A percentile compares a stretch with the other conserved stretches of the same genome.
Conservation (phyloP, 2,113 vertebrate genomes). For the Myiozetetes cayanensis region DNA sequence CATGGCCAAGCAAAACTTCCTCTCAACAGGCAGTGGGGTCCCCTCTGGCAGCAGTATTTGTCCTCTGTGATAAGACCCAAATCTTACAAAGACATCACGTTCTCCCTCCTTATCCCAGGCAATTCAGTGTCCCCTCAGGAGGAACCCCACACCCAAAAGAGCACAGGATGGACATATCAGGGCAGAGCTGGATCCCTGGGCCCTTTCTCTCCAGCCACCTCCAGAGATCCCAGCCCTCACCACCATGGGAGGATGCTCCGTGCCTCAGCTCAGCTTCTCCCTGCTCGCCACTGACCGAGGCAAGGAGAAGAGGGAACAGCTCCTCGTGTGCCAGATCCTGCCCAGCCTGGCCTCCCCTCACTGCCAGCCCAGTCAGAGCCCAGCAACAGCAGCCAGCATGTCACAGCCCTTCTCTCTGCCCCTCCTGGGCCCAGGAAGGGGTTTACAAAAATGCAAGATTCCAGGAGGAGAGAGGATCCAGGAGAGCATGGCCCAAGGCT, state of each 20-base stretch:
- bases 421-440: not conserved
- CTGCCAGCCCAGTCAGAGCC: not conserved
- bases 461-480: not conserved
- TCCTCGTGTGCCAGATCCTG: not conserved
- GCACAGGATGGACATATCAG: fast-evolving
- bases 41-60: fast-evolving
- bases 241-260: fast-evolving
- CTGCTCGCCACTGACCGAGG: fast-evolving
- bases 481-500: not conserved
- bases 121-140: not conserved
- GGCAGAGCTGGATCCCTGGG: not conserved
- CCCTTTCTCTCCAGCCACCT: not conserved
- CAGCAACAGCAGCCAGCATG: fast-evolving
- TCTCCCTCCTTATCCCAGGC: not conserved
- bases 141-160: not conserved
- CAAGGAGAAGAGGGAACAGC: not conserved
- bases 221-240: fast-evolving
- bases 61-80: not conserved
- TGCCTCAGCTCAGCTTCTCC: not conserved
- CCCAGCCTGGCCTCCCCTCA: fast-evolving
- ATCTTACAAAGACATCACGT: not conserved
- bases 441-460: not conserved
- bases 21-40: fast-evolving
- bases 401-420: not conserved
- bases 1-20: not conserved